Base-by-base conservation (phyloP, 2,888 invertebrate genomes). In the Thymelicus lineola region DNA sequence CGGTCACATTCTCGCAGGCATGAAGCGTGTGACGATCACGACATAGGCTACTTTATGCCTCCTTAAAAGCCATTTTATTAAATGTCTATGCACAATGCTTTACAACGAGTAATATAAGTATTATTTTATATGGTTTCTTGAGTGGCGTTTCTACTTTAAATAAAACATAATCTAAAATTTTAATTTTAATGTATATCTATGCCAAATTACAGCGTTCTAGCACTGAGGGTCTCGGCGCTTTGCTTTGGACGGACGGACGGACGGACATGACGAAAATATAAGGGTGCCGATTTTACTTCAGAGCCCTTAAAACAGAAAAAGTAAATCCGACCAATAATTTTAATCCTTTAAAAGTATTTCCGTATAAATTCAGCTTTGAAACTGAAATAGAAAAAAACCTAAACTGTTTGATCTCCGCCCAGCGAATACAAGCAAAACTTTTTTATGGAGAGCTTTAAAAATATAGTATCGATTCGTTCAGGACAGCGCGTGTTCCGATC, bases 1-100 rank as follows among this genome's bases (percentile, higher is more conserved):
- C 79, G 80, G 81, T 81, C 79, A 77, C 78, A 77, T 79, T 80
- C 77, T 75, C 72, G 75, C 77, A 74, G 77, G 72, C 75, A 72
- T 77, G 79, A 78, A 80, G 75, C 75, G 76, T 72, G 67, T 75
- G 74, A 80, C 77, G 80, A 80, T 80, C 79, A 79, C 50, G 38
- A 35, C 9, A 15, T 60, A 59, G 64, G 50, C 48, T 48, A 60
- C 48, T 20, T 58, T 48, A 20, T 69, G 28, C 28, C 61, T 42
- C 38, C 50, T 58, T 69, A 57, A 46, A 46, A 15, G n/a, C 15
- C 48, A n/a, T n/a, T 48, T 48, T 48, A 15, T 48, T 7, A 15
- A 38, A 48, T 0, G 15, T 15, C 15, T 48, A 7, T 48, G 7
- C 15, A 48, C 48, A 48, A 48, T 48, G 6, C 6, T 48, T 15